phyloP scores from a whole-genome alignment of 2,113 vertebrate species.

The Eublepharis macularius region DNA sequence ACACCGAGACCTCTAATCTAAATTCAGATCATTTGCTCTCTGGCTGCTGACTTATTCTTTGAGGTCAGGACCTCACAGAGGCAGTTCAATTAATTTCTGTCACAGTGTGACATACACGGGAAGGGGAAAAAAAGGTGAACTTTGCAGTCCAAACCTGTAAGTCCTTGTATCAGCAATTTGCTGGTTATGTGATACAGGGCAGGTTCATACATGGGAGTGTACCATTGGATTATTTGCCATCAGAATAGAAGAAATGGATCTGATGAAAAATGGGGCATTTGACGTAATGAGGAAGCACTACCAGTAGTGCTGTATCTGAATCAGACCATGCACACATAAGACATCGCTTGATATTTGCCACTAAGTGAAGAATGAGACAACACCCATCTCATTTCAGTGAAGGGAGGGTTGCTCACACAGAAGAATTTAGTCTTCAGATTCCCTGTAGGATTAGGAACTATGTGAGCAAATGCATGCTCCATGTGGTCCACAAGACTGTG shows the following conservation, averaged over 20 bases:
- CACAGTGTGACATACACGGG: not conserved
- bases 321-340: not conserved
- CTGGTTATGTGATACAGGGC: not conserved
- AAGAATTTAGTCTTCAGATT: not conserved
- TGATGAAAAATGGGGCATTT: not conserved
- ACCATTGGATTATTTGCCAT: not conserved
- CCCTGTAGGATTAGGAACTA: not conserved
- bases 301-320: not conserved
- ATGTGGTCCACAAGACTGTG: not conserved
- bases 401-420: not conserved
- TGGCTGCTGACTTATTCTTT: not conserved
- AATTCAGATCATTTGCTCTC: not conserved
- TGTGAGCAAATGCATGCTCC: not conserved
- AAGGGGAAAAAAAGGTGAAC: not conserved
- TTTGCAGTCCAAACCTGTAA: not conserved
- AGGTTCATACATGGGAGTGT: not conserved
- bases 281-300: not conserved
- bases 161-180: not conserved
- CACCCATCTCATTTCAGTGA: not conserved
- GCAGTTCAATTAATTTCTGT: conserved; percentile 3
- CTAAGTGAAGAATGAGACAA: not conserved
- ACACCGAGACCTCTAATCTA: not conserved
- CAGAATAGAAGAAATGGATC: no score
- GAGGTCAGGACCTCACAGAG: not conserved
- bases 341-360: not conserved